Evolutionary conservation across 2,113 vertebrate genomes (phyloP), one percentile per base, ranked within the genome.

Genomic region (Pao palembangensis): DNA sequence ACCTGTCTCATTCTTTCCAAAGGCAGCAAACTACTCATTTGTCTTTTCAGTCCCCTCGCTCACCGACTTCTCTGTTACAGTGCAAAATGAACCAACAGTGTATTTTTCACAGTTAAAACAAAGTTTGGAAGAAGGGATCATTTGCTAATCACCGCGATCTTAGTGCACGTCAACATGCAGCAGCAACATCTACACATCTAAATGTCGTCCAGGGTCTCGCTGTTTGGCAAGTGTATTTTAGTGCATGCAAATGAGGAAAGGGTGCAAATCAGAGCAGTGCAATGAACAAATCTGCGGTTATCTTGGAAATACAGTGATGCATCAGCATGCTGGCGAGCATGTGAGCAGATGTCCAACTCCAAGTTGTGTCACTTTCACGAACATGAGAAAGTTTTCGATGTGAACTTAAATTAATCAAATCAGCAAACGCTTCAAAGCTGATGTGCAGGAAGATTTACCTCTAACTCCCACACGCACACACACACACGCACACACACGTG

Each of bases 201-300:
- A 14, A 18, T 70, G 18, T 38, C 65, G 47, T n/a, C 28, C 64
- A 74, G 67, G 72, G 76, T 70, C 44, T 66, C 41, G 4, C 58
- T 55, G 18, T 13, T 47, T 47, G 6, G 16, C 48, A n/a, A 55
- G 48, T 62, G 61, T n/a, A 47, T 8, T 63, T 61, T 57, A 28
- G 34, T 23, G 53, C 62, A 61, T 64, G 64, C 70, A 81, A 75
- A 78, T 63, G 49, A 80, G 54, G 18, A 49, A 21, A n/a, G 46
- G 58, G 53, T 44, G 51, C 53, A 73, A 75, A 80, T 71, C 60
- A 61, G 55, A 61, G 14, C 66, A 68, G 60, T 43, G 11, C 11
- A 38, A 11, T 11, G 34, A 38, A 12, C 34, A 3, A 38, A 12
- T 8, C 34, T 12, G 34, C 34, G 6, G 25, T 6, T 6, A 4